Conservation (phyloP, 2,888 invertebrate species). For the Cyaniris semiargus region DNA sequence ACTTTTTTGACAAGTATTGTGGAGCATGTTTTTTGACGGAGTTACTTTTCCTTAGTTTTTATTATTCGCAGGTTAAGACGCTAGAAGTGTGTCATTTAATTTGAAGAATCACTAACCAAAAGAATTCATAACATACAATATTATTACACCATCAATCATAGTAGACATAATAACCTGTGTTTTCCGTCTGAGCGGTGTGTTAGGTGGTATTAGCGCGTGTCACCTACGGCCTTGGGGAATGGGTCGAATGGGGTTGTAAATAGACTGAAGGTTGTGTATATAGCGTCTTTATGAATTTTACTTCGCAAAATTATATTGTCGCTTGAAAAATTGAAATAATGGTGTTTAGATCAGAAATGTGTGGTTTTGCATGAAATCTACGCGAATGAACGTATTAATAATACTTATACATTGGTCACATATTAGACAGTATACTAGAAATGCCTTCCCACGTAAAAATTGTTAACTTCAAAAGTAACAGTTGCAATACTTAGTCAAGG, state of each 20-base stretch:
- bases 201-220: conserved; percentile 14
- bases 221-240: background rate
- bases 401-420: too few relatives aligned
- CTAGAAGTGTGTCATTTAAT: background rate
- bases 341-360: background rate
- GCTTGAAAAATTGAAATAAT: background rate
- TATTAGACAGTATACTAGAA: too few relatives aligned
- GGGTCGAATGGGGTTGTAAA: conserved; percentile 8
- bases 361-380: background rate
- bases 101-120: background rate
- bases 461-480: too few relatives aligned
- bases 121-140: background rate
- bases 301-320: background rate
- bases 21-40: too few relatives aligned
- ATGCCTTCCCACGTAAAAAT: too few relatives aligned
- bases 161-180: background rate
- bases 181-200: background rate
- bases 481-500: too few relatives aligned
- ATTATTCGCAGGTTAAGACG: background rate
- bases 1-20: too few relatives aligned
- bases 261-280: conserved; percentile 13
- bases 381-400: background rate
- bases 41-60: too few relatives aligned
- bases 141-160: background rate
- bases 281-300: conserved; percentile 13